A percentile compares a stretch with the other conserved stretches of the same genome.
phyloP scores from a whole-genome alignment of 2,888 invertebrate genomes.

The Yponomeuta cagnagella region DNA sequence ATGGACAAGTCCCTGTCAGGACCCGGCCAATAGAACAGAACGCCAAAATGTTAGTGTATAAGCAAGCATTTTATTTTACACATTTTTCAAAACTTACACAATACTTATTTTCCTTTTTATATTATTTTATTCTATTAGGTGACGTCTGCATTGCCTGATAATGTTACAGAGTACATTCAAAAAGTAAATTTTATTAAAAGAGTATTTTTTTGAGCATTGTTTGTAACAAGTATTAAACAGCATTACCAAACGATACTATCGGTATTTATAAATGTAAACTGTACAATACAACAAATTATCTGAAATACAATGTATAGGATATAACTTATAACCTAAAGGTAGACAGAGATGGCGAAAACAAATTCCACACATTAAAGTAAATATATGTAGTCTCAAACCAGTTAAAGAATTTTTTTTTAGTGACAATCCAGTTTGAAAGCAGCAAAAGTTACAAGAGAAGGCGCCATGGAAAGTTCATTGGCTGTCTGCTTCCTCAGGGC shows the following conservation, averaged over 20 bases:
- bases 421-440: too few species aligned
- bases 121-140: neutral
- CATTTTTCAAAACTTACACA: conserved; percentile 15
- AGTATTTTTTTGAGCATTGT: too few species aligned
- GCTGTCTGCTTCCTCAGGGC: too few species aligned
- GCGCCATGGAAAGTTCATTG: too few species aligned
- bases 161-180: neutral
- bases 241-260: neutral
- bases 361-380: neutral
- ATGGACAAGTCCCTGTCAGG: conserved; percentile 98
- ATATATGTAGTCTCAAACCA: too few species aligned
- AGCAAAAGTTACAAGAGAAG: too few species aligned
- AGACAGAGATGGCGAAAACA: neutral
- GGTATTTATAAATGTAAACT: neutral
- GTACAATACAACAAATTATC: neutral
- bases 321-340: neutral
- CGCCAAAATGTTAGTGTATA: conserved; percentile 16
- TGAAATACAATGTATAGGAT: neutral
- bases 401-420: too few species aligned
- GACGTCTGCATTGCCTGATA: neutral
- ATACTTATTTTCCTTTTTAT: conserved; percentile 4
- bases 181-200: too few species aligned
- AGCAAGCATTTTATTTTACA: conserved; percentile 22
- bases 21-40: conserved; percentile 82
- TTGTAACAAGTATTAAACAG: neutral